These are phyloP conservation scores for Eupithecia centaureata DNA, from an alignment of 2,888 invertebrate genomes.

Conservation along the genomic window DNA sequence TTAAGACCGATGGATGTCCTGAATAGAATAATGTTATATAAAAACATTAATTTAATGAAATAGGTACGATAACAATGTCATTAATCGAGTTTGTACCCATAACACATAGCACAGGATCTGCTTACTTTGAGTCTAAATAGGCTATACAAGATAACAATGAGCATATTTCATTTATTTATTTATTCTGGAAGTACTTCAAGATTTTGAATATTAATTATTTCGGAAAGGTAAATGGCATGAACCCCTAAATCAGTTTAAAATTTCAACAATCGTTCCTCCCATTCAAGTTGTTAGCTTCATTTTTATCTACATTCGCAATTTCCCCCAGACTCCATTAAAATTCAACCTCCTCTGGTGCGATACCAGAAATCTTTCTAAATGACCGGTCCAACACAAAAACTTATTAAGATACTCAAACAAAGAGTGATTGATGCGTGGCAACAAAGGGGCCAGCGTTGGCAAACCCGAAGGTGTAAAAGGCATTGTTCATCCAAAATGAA, in stretches of 20 bases:
- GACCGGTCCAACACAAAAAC: constrained; percentile 78
- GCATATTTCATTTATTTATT: too few species aligned
- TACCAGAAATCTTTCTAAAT: constrained; percentile 78
- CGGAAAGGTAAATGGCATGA: neutral
- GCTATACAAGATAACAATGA: too few species aligned
- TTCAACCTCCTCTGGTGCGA: constrained; percentile 57
- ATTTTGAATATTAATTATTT: neutral
- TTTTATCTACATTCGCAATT: constrained; percentile 50
- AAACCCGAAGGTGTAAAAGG: constrained; percentile 50
- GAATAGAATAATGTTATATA: too few species aligned
- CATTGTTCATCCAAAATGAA: constrained; percentile 66
- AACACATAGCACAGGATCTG: too few species aligned
- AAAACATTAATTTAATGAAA: too few species aligned
- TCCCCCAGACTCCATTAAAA: constrained; percentile 63
- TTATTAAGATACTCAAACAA: constrained; percentile 82
- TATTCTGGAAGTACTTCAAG: too few species aligned
- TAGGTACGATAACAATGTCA: too few species aligned
- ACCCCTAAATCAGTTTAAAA: neutral
- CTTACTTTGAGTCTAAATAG: too few species aligned
- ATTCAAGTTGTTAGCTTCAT: neutral
- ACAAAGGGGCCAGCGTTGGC: constrained; percentile 59
- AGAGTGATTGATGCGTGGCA: constrained; percentile 77
- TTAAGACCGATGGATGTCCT: neutral
- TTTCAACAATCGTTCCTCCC: neutral
- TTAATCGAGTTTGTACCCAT: too few species aligned